phyloP scores from a whole-genome alignment of 2,888 invertebrate species.

The Allophyes oxyacanthae region DNA sequence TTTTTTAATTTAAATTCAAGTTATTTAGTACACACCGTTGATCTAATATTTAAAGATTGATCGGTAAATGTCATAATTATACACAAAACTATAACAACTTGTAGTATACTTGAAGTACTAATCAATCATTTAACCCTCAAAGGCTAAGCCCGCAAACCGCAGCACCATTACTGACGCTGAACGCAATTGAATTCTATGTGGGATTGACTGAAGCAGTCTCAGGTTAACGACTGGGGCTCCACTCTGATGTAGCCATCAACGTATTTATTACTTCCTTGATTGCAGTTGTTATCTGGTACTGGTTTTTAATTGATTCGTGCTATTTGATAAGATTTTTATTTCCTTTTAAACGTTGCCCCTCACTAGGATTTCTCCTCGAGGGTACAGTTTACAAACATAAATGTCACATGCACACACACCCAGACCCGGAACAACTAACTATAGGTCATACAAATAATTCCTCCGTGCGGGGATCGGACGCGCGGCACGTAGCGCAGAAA shows the following conservation, averaged over 20 bases:
- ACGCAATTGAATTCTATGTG: conserved; percentile 38
- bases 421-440: too few relatives aligned
- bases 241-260: conserved; percentile 9
- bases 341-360: too few relatives aligned
- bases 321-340: too few relatives aligned
- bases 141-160: conserved; percentile 31
- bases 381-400: too few relatives aligned
- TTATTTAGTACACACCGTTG: too few relatives aligned
- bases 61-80: neutral
- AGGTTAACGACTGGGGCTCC: conserved; percentile 10
- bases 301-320: neutral
- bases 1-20: too few relatives aligned
- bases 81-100: conserved; percentile 8
- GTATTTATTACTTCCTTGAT: conserved; percentile 19
- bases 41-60: too few relatives aligned
- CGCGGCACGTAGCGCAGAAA: too few relatives aligned
- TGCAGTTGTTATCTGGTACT: neutral
- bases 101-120: conserved; percentile 10
- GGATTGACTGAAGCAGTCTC: conserved; percentile 14
- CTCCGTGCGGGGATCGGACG: too few relatives aligned
- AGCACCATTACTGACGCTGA: conserved; percentile 24
- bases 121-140: conserved; percentile 26
- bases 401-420: too few relatives aligned
- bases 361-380: too few relatives aligned
- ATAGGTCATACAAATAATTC: too few relatives aligned